Evolutionary conservation across 2,888 invertebrate species (phyloP).

Genomic region (Halictus ligatus): DNA sequence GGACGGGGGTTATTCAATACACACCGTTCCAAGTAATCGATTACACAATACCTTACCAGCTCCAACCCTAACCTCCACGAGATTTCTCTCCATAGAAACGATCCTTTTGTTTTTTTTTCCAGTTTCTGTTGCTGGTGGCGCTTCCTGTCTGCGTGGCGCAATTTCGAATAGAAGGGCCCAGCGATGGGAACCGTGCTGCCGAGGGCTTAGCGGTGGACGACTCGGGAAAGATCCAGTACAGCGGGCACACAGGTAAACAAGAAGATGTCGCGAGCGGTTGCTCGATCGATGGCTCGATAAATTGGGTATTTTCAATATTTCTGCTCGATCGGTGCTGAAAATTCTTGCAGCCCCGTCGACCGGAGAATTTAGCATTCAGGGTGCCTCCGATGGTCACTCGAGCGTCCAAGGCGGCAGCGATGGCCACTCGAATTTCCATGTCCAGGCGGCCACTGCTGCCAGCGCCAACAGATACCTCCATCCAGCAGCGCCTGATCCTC

Average conservation of each 20-base stretch:
- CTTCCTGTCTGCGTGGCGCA: conserved; percentile 80
- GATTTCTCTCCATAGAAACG: too few relatives aligned
- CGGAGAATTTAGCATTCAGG: conserved; percentile 75
- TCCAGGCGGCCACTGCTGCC: conserved; percentile 76
- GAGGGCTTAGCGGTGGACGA: conserved; percentile 80
- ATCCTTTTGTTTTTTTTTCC: conserved; percentile 9
- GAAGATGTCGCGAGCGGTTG: background rate
- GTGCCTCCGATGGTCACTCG: conserved; percentile 73
- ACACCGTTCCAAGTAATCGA: background rate
- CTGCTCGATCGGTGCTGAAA: background rate
- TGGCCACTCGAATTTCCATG: conserved; percentile 73
- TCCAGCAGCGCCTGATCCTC: conserved; percentile 43
- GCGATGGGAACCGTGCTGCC: conserved; percentile 81
- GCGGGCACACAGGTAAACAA: conserved; percentile 78
- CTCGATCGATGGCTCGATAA: background rate
- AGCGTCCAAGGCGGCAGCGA: conserved; percentile 60
- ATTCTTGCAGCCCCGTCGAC: conserved; percentile 70
- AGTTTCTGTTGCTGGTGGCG: conserved; percentile 76
- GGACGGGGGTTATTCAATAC: background rate
- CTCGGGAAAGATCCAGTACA: conserved; percentile 81
- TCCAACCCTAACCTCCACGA: too few relatives aligned
- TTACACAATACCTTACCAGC: background rate
- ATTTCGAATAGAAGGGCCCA: conserved; percentile 82
- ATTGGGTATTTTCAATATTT: background rate
- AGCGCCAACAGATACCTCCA: conserved; percentile 59